These are phyloP conservation scores for Pristis pectinata DNA, from an alignment of 2,797 vertebrate genomes.

Conservation along the genomic window DNA sequence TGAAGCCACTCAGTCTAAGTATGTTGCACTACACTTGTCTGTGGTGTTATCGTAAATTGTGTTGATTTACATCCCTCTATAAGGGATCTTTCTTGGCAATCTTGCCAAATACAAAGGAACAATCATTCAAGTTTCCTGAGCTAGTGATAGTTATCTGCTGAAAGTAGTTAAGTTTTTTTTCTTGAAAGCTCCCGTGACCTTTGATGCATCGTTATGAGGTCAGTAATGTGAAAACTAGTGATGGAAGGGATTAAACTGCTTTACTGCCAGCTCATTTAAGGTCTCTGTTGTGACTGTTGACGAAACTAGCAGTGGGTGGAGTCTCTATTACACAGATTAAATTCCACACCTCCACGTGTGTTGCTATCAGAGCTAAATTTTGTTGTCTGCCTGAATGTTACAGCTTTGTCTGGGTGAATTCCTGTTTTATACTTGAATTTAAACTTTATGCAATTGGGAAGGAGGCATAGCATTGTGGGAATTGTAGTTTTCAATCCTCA, in stretches of 20 bases:
- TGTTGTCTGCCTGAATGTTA: not conserved
- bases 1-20: not conserved
- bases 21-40: not conserved
- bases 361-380: not conserved
- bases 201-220: not conserved
- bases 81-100: not conserved
- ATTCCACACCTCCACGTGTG: not conserved
- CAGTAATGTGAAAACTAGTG: not conserved
- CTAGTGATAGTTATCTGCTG: constrained; percentile 8
- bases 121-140: not conserved
- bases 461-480: not conserved
- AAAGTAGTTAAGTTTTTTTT: not conserved
- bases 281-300: constrained; percentile 17
- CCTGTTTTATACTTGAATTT: not conserved
- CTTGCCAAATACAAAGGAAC: constrained; percentile 17
- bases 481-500: not conserved
- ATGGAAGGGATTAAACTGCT: not conserved
- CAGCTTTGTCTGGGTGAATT: not conserved
- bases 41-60: not conserved
- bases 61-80: not conserved
- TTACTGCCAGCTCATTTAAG: not conserved
- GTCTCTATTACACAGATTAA: not conserved
- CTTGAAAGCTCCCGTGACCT: not conserved
- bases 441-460: not conserved
- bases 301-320: constrained; percentile 8